phyloP scores from a whole-genome alignment of 1,140 invertebrate species.

The Drosophila nikananu region DNA sequence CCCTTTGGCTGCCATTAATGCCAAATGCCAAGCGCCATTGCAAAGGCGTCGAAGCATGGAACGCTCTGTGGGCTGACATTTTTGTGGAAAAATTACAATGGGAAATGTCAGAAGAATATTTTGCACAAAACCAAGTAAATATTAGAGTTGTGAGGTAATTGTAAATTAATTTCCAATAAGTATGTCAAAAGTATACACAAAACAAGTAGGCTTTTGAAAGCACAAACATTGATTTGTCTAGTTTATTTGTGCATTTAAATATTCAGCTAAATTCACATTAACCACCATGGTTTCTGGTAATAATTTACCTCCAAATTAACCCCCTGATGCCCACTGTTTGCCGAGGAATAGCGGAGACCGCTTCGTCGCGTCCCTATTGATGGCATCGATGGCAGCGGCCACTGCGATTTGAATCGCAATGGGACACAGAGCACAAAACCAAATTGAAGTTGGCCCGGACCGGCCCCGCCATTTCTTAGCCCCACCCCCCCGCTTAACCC shows the following conservation, averaged over 20 bases:
- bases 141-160: too few species aligned
- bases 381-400: conserved; percentile 61
- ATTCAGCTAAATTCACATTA: background rate
- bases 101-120: background rate
- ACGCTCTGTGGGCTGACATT: conserved; percentile 63
- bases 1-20: conserved; percentile 45
- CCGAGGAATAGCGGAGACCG: background rate
- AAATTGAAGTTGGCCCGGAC: conserved; percentile 75
- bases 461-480: conserved; percentile 13
- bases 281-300: too few species aligned
- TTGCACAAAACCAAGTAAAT: background rate
- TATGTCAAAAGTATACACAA: too few species aligned
- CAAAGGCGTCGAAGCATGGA: conserved; percentile 79
- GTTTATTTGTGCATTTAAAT: background rate
- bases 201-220: too few species aligned
- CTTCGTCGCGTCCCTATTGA: conserved; percentile 67
- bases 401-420: conserved; percentile 82
- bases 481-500: background rate
- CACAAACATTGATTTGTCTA: too few species aligned
- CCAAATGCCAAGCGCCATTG: conserved; percentile 77
- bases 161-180: too few species aligned
- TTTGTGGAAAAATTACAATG: conserved; percentile 14
- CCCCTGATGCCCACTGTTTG: conserved; percentile 6
- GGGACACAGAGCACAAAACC: conserved; percentile 58
- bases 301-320: background rate